phyloP scores from a whole-genome alignment of 2,888 invertebrate species.

The Gastrophysa polygoni region DNA sequence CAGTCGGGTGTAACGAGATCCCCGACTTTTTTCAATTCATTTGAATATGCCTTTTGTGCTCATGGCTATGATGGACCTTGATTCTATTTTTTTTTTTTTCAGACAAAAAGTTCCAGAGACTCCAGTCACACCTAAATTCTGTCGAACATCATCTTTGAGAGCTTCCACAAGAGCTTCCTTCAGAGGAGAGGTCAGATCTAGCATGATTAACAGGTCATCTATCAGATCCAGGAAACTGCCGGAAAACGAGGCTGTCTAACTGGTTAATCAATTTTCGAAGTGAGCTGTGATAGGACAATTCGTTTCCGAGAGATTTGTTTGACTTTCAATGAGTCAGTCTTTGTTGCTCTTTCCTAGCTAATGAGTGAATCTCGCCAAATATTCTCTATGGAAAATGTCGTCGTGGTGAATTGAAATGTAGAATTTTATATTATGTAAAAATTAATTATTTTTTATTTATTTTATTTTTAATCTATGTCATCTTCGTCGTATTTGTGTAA shows the following conservation, averaged over 20 bases:
- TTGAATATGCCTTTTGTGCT: too few relatives aligned
- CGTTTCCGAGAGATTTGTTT: background rate
- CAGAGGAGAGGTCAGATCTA: conserved; percentile 69
- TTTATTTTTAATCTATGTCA: background rate
- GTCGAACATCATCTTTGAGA: conserved; percentile 47
- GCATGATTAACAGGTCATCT: conserved; percentile 63
- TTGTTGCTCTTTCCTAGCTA: too few relatives aligned
- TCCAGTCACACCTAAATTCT: conserved; percentile 40
- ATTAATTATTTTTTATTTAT: background rate
- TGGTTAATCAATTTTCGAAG: background rate
- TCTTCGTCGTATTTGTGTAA: background rate
- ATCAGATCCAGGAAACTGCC: conserved; percentile 59
- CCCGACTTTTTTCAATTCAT: too few relatives aligned
- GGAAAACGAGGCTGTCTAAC: conserved; percentile 43
- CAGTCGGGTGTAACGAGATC: too few relatives aligned
- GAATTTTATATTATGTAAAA: background rate
- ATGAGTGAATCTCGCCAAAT: too few relatives aligned
- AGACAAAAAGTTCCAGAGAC: conserved; percentile 40
- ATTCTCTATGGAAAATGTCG: too few relatives aligned
- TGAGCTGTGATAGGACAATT: background rate
- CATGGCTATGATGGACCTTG: too few relatives aligned
- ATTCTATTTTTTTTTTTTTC: too few relatives aligned
- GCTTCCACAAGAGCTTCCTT: conserved; percentile 67
- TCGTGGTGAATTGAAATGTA: background rate
- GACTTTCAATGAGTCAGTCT: too few relatives aligned